Base-by-base conservation (phyloP, 2,797 vertebrate genomes). In the Fratercula arctica region DNA sequence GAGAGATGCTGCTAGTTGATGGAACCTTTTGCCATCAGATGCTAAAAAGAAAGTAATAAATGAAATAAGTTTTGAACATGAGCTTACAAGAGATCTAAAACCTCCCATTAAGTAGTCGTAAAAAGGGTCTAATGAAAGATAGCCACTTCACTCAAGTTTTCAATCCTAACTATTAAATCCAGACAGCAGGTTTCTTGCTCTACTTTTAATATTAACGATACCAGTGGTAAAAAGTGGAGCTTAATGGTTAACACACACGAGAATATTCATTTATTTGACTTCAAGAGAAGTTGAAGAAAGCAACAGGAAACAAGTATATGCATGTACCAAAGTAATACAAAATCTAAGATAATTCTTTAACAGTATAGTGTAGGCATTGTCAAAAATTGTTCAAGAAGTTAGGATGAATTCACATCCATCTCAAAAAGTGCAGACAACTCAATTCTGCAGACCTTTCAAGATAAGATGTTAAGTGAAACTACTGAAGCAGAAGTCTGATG, bases 401-500 rank as follows among this genome's bases (percentile, higher is more conserved):
- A 33, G 37, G 73, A 86, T 59, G 63, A 90, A 59, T 89, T 93
- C 59, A 87, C 43, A 87, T 45, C 28, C 16, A 28, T 56, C 59
- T 89, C 57, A 94, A 87, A 95, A 88, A 90, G 51, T 25, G 19
- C 35, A 88, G 95, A 63, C 33, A 72, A 92, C 83, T 87, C 35
- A 54, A 64, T 94, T 94, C 82, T 81, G 53, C 57, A 87, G 73
- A 73, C 85, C 57, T 46, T 92, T 78, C 46, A 81, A 93, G 46
- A 69, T 20, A 16, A 89, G 61, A 66, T 76, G 46, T 41, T 73
- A 85, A 89, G 61, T 80, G 53, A 76, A 92, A 93, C 82, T 86
- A 70, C 57, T 48, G 85, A 92, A 90, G 79, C 56, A 89, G 88
- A 69, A 90, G 48, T 87, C 84, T 95, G 93, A 96, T 93, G 84